A percentile compares a stretch with the other conserved stretches of the same genome.
Conservation (phyloP, 2,113 vertebrate genomes). For the Rhinopomastus cyanomelas region DNA sequence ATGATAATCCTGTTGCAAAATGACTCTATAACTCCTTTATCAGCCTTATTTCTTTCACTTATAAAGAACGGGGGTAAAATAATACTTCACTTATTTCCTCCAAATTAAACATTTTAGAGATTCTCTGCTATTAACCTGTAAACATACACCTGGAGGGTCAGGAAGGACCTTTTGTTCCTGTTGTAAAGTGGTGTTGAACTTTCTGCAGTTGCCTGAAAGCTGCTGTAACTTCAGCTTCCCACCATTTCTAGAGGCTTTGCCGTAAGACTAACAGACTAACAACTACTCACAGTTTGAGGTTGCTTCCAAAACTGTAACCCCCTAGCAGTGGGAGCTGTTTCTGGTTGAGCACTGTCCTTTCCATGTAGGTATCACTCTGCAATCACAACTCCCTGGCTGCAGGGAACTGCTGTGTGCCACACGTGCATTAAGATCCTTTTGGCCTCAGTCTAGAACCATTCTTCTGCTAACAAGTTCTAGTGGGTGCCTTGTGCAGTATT, state of each 20-base stretch:
- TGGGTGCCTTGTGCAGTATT: not conserved
- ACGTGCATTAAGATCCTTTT: slow-evolving; percentile 6
- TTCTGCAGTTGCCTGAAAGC: not conserved
- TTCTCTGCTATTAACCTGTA: not conserved
- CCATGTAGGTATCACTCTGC: not conserved
- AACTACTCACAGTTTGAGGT: not conserved
- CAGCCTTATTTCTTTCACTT: not conserved
- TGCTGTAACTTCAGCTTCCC: not conserved
- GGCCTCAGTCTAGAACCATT: not conserved
- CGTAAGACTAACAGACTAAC: not conserved
- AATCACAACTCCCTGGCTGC: not conserved
- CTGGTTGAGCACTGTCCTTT: not conserved
- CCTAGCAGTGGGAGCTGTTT: not conserved
- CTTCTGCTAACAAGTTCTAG: not conserved
- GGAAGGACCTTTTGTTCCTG: slow-evolving; percentile 16
- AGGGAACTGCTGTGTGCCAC: not conserved
- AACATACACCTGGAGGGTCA: not conserved
- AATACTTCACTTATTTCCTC: slow-evolving; percentile 5
- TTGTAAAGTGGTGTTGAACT: not conserved
- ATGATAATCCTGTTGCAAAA: slow-evolving; percentile 36
- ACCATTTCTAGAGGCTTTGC: not conserved
- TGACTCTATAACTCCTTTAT: not conserved
- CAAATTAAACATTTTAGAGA: slow-evolving; percentile 18
- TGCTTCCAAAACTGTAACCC: not conserved
- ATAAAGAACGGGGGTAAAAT: not conserved